Percentiles rank a stretch among this genome's conserved stretches.
These are phyloP conservation scores for Drosophila hamatofila DNA, from an alignment of 2,888 invertebrate species.

Conservation along the genomic window DNA sequence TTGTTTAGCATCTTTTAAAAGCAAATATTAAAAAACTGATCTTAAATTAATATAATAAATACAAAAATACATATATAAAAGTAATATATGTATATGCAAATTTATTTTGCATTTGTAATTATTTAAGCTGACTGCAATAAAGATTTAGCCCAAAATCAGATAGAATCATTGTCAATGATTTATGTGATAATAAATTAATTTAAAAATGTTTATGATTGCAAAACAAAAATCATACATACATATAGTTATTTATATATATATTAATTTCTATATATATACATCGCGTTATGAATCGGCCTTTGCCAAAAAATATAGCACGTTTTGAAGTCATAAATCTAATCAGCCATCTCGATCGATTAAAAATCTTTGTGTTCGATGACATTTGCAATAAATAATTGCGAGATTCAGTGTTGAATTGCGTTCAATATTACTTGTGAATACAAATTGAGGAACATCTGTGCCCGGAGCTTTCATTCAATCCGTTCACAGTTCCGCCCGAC, in stretches of 20 bases:
- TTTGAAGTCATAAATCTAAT: constrained; percentile 38
- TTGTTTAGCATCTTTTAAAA: too few relatives aligned
- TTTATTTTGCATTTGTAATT: neutral
- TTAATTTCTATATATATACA: neutral
- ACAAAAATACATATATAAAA: too few relatives aligned
- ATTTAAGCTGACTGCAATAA: neutral
- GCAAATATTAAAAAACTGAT: too few relatives aligned
- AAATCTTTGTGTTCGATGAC: constrained; percentile 48
- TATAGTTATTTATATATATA: neutral
- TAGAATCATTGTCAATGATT: neutral
- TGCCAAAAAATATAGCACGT: neutral
- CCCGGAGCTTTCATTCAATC: constrained; percentile 8
- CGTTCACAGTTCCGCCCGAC: neutral
- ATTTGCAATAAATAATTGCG: constrained; percentile 30
- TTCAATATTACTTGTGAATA: constrained; percentile 35
- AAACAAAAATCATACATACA: neutral
- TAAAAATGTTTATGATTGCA: neutral
- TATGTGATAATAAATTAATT: constrained; percentile 1
- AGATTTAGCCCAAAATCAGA: neutral
- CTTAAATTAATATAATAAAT: too few relatives aligned
- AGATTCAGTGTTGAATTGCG: constrained; percentile 25
- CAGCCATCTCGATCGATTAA: constrained; percentile 54
- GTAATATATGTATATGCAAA: too few relatives aligned
- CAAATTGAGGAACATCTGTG: constrained; percentile 31
- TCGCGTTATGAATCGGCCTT: neutral